These are phyloP conservation scores for Ptychoptera contaminata DNA, from an alignment of 2,888 invertebrate genomes.

Conservation along the genomic window DNA sequence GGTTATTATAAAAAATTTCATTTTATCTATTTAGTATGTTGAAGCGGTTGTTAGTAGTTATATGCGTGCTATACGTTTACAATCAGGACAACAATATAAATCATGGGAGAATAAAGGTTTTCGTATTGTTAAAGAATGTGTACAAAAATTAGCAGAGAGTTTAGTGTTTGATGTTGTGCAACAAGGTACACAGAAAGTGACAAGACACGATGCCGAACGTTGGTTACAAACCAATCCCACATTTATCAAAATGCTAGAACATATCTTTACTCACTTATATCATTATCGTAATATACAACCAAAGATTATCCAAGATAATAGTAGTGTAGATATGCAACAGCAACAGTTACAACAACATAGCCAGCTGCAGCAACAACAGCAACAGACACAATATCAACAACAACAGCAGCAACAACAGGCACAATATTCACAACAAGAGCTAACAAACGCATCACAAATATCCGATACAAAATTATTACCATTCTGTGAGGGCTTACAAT, in stretches of 20 bases:
- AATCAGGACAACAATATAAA: conserved; percentile 35
- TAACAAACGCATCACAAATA: too few species aligned
- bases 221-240: conserved; percentile 35
- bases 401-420: too few species aligned
- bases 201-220: conserved; percentile 20
- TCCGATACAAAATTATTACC: too few species aligned
- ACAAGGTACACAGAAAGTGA: conserved; percentile 20
- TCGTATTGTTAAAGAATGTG: conserved; percentile 36
- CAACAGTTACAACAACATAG: conserved; percentile 7
- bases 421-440: too few species aligned
- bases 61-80: conserved; percentile 47
- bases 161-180: conserved; percentile 30
- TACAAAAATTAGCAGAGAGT: conserved; percentile 40
- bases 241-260: conserved; percentile 35
- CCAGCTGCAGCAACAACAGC: too few species aligned
- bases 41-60: conserved; percentile 62
- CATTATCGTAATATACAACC: conserved; percentile 18
- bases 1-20: not conserved
- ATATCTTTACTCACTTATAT: conserved; percentile 38
- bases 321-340: conserved; percentile 6
- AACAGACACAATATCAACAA: too few species aligned
- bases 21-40: conserved; percentile 41
- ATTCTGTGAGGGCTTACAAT: conserved; percentile 31
- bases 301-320: conserved; percentile 9
- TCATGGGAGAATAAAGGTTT: conserved; percentile 46